Evolutionary conservation across 1,140 invertebrate species (phyloP).

Genomic region (Orius insidiosus): DNA sequence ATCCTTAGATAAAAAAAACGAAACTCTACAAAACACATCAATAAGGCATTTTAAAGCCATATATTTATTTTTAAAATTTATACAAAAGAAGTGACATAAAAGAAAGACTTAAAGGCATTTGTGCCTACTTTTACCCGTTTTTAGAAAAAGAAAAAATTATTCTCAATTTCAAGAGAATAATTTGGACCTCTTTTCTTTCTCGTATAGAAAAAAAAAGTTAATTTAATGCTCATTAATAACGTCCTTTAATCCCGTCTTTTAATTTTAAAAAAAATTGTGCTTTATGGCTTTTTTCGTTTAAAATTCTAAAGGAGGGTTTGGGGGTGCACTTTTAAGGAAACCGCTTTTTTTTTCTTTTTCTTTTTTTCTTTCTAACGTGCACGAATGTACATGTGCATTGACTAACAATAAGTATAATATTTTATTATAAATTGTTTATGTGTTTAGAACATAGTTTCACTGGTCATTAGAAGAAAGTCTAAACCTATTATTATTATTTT

Average conservation of each 20-base stretch:
- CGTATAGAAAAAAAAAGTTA: constrained; percentile 1
- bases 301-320: constrained; percentile 8
- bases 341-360: background rate
- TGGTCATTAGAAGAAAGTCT: constrained; percentile 8
- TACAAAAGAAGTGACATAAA: too few species aligned
- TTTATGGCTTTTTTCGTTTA: constrained; percentile 7
- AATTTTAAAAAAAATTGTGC: too few species aligned
- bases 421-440: constrained; percentile 2
- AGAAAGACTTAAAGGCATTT: too few species aligned
- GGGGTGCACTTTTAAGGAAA: background rate
- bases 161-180: background rate
- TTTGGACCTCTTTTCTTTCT: constrained; percentile 1
- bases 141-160: too few species aligned
- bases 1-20: too few species aligned
- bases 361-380: constrained; percentile 6
- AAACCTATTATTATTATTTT: too few species aligned
- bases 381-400: constrained; percentile 9
- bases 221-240: constrained; percentile 11
- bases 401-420: constrained; percentile 8
- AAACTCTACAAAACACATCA: too few species aligned
- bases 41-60: too few species aligned
- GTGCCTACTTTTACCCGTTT: too few species aligned
- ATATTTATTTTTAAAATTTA: too few species aligned
- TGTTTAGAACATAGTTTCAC: constrained; percentile 15
- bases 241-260: constrained; percentile 12